Conservation (phyloP, 2,113 vertebrate species). For the Apodemus speciosus region DNA sequence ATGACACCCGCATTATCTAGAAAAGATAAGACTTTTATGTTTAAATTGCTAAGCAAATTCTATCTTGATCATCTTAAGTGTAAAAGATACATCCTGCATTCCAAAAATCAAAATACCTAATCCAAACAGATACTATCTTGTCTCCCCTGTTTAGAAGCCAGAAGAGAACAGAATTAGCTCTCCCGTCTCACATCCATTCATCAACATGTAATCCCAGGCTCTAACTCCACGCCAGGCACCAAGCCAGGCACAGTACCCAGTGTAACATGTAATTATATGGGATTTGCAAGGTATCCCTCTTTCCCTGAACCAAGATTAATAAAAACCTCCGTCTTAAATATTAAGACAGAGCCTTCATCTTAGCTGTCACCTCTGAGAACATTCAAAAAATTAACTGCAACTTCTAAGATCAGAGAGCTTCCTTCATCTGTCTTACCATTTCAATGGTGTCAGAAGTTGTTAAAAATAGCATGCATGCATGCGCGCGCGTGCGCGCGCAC, state of each 20-base stretch:
- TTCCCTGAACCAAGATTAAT: background rate
- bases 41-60: constrained; percentile 38
- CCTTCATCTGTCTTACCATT: background rate
- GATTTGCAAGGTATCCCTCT: background rate
- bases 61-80: constrained; percentile 69
- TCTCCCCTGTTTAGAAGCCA: constrained; percentile 33
- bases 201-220: background rate
- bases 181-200: background rate
- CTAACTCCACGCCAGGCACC: background rate
- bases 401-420: constrained; percentile 23
- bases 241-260: background rate
- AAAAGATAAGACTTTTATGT: constrained; percentile 42
- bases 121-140: constrained; percentile 80
- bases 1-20: background rate
- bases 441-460: background rate
- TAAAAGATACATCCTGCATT: constrained; percentile 77
- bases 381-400: constrained; percentile 38
- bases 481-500: background rate
- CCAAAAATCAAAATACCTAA: constrained; percentile 73
- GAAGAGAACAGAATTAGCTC: background rate
- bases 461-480: constrained; percentile 46
- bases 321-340: constrained; percentile 19
- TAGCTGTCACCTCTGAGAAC: constrained; percentile 4
- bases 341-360: background rate
- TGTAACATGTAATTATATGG: background rate